These are phyloP conservation scores for Torymus tubicola DNA, from an alignment of 2,888 invertebrate genomes.

Conservation along the genomic window DNA sequence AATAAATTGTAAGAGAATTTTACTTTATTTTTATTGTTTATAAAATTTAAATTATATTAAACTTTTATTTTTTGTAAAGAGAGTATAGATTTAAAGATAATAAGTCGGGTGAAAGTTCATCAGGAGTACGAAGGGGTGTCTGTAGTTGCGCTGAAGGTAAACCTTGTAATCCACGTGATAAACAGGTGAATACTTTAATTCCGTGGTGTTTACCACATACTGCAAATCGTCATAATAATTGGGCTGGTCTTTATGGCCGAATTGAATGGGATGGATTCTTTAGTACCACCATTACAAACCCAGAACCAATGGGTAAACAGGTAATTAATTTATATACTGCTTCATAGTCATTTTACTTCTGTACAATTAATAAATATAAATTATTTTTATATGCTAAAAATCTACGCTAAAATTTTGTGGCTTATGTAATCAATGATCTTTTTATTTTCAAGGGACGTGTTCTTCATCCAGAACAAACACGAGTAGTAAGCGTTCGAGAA, in stretches of 20 bases:
- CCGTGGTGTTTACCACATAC: constrained; percentile 94
- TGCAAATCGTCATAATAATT: constrained; percentile 89
- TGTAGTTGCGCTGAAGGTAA: constrained; percentile 84
- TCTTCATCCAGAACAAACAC: constrained; percentile 86
- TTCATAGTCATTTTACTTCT: no score
- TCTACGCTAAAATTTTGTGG: no score
- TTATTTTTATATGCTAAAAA: no score
- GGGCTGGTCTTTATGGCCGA: constrained; percentile 90
- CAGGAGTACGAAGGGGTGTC: constrained; percentile 81
- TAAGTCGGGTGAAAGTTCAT: constrained; percentile 77
- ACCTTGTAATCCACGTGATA: constrained; percentile 83
- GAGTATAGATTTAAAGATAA: constrained; percentile 79
- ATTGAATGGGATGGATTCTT: constrained; percentile 91
- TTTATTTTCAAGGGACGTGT: constrained; percentile 81
- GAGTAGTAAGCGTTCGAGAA: constrained; percentile 88
- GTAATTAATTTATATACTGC: constrained; percentile 66
- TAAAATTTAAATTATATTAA: constrained; percentile 9
- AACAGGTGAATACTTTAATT: constrained; percentile 89
- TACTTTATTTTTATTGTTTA: neutral
- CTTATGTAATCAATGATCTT: no score
- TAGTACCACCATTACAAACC: constrained; percentile 89
- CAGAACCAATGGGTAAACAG: constrained; percentile 94
- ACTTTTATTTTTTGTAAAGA: constrained; percentile 66
- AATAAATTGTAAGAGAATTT: constrained; percentile 78
- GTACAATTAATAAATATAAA: no score